phyloP scores from a whole-genome alignment of 1,140 invertebrate species.

The Cardiocondyla obscurior region DNA sequence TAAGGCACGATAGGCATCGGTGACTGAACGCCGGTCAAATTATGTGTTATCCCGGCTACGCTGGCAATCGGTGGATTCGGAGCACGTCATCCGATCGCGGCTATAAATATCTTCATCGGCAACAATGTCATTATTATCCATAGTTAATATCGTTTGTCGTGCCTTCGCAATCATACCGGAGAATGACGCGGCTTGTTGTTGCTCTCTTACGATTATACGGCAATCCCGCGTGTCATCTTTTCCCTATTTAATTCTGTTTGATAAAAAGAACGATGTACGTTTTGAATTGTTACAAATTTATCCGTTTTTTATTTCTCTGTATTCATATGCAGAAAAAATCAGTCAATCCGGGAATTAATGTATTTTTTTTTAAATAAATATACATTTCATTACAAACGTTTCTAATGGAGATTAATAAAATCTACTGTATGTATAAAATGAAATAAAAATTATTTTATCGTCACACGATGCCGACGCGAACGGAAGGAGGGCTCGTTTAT shows the following conservation, averaged over 20 bases:
- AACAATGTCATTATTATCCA: background rate
- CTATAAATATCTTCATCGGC: slow-evolving; percentile 45
- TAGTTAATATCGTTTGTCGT: slow-evolving; percentile 10
- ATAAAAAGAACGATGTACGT: background rate
- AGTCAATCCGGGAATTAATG: too few species aligned
- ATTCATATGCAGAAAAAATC: background rate
- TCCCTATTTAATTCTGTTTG: background rate
- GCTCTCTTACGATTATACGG: background rate
- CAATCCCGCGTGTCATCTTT: background rate
- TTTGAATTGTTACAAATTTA: background rate
- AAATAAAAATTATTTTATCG: too few species aligned
- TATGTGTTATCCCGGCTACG: background rate
- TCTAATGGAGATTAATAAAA: background rate
- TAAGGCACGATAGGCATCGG: background rate
- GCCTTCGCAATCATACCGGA: background rate
- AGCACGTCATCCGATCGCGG: background rate
- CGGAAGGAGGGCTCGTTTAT: background rate
- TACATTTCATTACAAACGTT: too few species aligned
- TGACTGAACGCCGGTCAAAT: slow-evolving; percentile 38
- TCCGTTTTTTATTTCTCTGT: background rate
- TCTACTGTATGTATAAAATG: too few species aligned
- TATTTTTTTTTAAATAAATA: too few species aligned
- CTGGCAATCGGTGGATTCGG: background rate
- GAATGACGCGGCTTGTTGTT: background rate
- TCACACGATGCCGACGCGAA: background rate